Conservation (phyloP, 2,113 vertebrate species). For the Brienomyrus brachyistius region DNA sequence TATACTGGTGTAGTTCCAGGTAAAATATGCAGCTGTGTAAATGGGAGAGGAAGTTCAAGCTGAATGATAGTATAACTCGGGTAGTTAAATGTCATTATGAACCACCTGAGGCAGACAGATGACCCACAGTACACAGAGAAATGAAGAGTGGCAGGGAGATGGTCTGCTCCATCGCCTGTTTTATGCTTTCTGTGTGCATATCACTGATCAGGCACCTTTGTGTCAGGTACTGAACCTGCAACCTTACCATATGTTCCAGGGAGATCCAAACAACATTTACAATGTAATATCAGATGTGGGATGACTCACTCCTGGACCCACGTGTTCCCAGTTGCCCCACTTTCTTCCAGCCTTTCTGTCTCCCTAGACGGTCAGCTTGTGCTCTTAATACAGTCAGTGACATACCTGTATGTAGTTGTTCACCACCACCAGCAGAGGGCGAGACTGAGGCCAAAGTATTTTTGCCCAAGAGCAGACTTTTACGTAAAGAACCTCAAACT, state of each 20-base stretch:
- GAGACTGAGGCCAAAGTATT: neutral
- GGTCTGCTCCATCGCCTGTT: neutral
- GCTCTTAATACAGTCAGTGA: neutral
- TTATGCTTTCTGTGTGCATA: neutral
- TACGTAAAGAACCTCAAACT: neutral
- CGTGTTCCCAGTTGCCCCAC: neutral
- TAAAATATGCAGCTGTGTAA: neutral
- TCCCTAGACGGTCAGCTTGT: neutral
- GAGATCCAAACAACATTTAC: neutral
- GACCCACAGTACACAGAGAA: neutral
- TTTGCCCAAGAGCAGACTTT: neutral
- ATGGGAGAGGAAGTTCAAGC: neutral
- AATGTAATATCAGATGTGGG: neutral
- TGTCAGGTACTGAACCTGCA: neutral
- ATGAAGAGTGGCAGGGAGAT: neutral
- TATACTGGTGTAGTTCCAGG: neutral
- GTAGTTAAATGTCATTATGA: neutral
- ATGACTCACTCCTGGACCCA: neutral
- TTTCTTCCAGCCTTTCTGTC: neutral
- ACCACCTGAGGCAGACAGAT: neutral
- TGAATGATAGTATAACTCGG: neutral
- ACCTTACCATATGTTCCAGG: neutral
- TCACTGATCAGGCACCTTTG: neutral
- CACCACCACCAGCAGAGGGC: neutral
- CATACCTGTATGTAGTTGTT: neutral